Percentiles rank a stretch among this genome's conserved stretches.
Evolutionary conservation across 1,140 invertebrate species (phyloP).

Genomic region (Drosophila parvula): DNA sequence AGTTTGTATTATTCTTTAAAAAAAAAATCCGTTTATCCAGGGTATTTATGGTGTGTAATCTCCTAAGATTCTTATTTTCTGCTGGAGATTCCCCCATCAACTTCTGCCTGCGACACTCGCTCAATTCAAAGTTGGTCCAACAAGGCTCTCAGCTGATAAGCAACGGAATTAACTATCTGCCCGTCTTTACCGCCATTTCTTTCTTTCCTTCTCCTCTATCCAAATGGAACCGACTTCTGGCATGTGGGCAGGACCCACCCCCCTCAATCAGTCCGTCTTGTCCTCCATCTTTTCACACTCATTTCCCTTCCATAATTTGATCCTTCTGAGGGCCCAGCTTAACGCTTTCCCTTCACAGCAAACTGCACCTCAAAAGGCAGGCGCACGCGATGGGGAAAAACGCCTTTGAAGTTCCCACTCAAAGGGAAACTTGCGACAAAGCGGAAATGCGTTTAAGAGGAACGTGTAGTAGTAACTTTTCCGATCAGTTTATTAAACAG

Average conservation of each 20-base stretch:
- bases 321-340: constrained; percentile 21
- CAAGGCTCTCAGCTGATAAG: constrained; percentile 45
- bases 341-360: constrained; percentile 11
- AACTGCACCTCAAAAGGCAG: constrained; percentile 41
- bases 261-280: constrained; percentile 3
- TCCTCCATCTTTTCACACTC: constrained; percentile 29
- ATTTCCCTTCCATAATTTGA: constrained; percentile 36
- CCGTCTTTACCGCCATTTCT: neutral
- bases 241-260: constrained; percentile 26
- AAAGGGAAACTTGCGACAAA: constrained; percentile 48
- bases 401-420: constrained; percentile 39
- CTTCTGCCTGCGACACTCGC: constrained; percentile 38
- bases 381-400: constrained; percentile 1
- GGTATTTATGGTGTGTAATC: neutral
- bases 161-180: constrained; percentile 47
- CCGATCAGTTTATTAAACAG: constrained; percentile 41
- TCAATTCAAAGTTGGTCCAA: constrained; percentile 50
- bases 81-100: constrained; percentile 1
- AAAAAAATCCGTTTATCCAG: constrained; percentile 1
- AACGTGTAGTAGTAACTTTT: constrained; percentile 9
- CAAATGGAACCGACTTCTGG: constrained; percentile 14
- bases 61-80: neutral
- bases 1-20: neutral
- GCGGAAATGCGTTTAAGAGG: constrained; percentile 11
- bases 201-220: neutral